These are phyloP conservation scores for Mythimna impura DNA, from an alignment of 2,888 invertebrate genomes.

Conservation along the genomic window DNA sequence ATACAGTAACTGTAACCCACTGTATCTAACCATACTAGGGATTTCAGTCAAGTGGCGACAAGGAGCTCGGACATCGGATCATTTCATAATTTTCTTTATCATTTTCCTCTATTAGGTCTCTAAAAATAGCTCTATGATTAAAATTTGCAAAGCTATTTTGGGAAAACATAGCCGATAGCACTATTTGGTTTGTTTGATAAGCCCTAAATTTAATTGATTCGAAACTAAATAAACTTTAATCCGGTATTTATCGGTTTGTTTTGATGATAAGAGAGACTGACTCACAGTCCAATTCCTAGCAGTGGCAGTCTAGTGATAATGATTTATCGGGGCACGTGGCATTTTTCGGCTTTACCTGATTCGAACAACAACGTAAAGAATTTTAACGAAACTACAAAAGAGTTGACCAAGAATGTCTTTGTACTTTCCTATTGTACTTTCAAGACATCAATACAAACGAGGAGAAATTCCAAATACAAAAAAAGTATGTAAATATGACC, in stretches of 20 bases:
- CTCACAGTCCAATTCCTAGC: conserved; percentile 20
- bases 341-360: conserved; percentile 4
- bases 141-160: conserved; percentile 34
- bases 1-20: too few relatives aligned
- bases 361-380: background rate
- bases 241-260: conserved; percentile 20
- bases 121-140: conserved; percentile 38
- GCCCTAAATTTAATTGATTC: conserved; percentile 7
- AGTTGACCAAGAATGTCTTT: conserved; percentile 4
- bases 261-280: conserved; percentile 35
- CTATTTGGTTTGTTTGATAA: conserved; percentile 23
- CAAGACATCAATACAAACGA: background rate
- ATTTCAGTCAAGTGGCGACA: too few relatives aligned
- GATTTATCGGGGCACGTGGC: conserved; percentile 12
- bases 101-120: conserved; percentile 34
- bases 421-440: background rate
- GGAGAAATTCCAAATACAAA: conserved; percentile 6
- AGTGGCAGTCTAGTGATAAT: conserved; percentile 6
- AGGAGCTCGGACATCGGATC: background rate
- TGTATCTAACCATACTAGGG: too few relatives aligned
- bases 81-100: background rate
- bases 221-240: conserved; percentile 12
- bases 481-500: background rate
- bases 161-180: conserved; percentile 23
- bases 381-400: conserved; percentile 9